A percentile compares a stretch with the other conserved stretches of the same genome.
phyloP scores from a whole-genome alignment of 2,113 vertebrate genomes.

The Menura novaehollandiae region DNA sequence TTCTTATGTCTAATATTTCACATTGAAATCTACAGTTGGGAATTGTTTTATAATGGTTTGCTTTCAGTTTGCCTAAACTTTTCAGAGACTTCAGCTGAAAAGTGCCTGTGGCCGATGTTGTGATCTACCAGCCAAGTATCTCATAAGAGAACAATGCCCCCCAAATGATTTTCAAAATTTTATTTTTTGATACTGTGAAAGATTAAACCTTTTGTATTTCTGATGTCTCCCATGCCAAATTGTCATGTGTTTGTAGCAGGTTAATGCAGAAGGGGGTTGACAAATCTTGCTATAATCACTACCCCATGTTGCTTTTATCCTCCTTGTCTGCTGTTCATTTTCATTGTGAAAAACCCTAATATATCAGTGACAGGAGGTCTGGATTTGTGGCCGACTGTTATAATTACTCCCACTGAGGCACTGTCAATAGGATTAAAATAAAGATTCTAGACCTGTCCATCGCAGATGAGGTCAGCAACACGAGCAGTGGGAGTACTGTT shows the following conservation, averaged over 20 bases:
- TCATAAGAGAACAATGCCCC: background rate
- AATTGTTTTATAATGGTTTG: constrained; percentile 6
- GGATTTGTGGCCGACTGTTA: constrained; percentile 71
- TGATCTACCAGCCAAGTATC: background rate
- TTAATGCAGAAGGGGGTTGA: constrained; percentile 30
- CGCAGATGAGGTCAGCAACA: constrained; percentile 74
- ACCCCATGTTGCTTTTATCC: constrained; percentile 68
- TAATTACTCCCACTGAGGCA: constrained; percentile 80
- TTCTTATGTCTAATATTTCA: constrained; percentile 3
- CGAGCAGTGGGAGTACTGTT: constrained; percentile 70
- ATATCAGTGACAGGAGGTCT: constrained; percentile 74
- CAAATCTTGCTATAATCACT: constrained; percentile 61
- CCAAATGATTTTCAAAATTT: background rate
- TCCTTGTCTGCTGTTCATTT: constrained; percentile 70
- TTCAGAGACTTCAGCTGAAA: background rate
- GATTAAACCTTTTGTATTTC: background rate
- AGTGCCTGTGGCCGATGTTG: background rate
- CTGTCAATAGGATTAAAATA: constrained; percentile 80
- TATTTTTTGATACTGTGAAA: background rate
- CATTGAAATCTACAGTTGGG: background rate
- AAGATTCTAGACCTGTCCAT: constrained; percentile 71
- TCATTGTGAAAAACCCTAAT: constrained; percentile 63
- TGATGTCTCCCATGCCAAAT: background rate
- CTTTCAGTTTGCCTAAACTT: constrained; percentile 21
- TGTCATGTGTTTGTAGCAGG: constrained; percentile 35